Conservation (phyloP, 2,113 vertebrate genomes). For the Burhinus bistriatus region DNA sequence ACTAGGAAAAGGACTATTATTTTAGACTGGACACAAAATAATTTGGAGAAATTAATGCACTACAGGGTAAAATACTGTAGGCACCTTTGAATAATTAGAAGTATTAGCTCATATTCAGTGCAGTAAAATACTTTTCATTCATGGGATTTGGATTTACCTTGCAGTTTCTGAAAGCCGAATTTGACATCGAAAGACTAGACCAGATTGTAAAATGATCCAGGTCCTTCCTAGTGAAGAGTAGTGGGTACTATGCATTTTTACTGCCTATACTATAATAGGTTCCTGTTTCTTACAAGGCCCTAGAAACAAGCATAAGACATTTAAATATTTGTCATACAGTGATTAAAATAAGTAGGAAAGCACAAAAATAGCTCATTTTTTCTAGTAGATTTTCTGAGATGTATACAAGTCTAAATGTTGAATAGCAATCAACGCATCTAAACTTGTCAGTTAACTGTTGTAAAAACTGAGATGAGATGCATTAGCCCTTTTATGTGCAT, state of each 20-base stretch:
- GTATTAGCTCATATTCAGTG: background rate
- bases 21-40: background rate
- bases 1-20: background rate
- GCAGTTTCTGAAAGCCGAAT: background rate
- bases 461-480: background rate
- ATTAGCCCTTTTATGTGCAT: background rate
- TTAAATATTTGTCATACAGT: background rate
- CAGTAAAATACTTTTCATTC: background rate
- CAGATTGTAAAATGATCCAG: background rate
- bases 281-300: background rate
- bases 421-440: rapidly evolving
- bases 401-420: background rate
- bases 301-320: background rate
- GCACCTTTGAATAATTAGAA: background rate
- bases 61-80: background rate
- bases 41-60: background rate
- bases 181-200: background rate
- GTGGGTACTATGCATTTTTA: background rate
- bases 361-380: background rate
- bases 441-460: background rate
- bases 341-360: background rate
- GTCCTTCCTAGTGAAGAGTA: background rate
- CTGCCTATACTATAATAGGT: background rate
- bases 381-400: background rate
- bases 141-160: background rate